Conservation (phyloP, 1,140 invertebrate genomes). For the Belonocnema kinseyi region DNA sequence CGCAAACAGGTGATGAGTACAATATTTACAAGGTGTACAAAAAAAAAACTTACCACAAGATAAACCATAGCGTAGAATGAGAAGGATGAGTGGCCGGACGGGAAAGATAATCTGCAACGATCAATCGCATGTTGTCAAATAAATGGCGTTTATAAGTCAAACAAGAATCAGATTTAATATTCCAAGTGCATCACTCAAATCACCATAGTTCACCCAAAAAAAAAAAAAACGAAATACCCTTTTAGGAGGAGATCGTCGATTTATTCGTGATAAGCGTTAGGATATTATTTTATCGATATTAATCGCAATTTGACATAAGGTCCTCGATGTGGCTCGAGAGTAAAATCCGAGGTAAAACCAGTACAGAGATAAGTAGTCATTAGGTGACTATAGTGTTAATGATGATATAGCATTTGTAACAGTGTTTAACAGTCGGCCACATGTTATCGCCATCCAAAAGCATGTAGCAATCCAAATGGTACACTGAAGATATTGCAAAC, state of each 20-base stretch:
- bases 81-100: constrained; percentile 89
- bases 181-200: constrained; percentile 33
- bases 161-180: constrained; percentile 23
- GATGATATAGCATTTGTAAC: too few species aligned
- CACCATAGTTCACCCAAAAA: not conserved
- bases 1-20: not conserved
- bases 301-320: constrained; percentile 9
- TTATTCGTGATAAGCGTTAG: constrained; percentile 54
- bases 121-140: constrained; percentile 65
- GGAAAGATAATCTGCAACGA: constrained; percentile 84
- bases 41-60: constrained; percentile 81
- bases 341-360: not conserved
- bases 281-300: constrained; percentile 26
- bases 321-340: not conserved
- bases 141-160: constrained; percentile 56
- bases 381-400: not conserved
- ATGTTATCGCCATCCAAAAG: too few species aligned
- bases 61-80: constrained; percentile 88
- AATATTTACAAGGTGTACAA: constrained; percentile 19
- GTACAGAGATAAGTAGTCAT: not conserved
- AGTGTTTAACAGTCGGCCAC: too few species aligned
- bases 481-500: too few species aligned
- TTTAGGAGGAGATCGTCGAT: constrained; percentile 34
- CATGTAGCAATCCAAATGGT: too few species aligned
- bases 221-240: constrained; percentile 34